Evolutionary conservation across 1,140 invertebrate genomes (phyloP).

Genomic region (Steinernema feltiae): DNA sequence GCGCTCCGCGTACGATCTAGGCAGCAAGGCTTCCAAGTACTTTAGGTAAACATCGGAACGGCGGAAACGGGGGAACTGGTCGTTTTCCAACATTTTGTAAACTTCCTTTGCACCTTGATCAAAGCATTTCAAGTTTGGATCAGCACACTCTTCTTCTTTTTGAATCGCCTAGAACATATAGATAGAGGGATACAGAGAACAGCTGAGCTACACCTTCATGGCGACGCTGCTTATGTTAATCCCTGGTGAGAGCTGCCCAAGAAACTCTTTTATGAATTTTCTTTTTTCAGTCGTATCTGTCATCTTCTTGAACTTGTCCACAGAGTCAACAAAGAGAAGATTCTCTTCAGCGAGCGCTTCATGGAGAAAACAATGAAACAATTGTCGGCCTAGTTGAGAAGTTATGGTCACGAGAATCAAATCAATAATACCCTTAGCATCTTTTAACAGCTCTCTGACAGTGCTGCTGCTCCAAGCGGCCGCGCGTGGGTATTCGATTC

Average conservation of each 20-base stretch:
- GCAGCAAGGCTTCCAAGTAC: constrained; percentile 40
- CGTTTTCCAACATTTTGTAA: constrained; percentile 48
- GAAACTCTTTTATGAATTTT: constrained; percentile 40
- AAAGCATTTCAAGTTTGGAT: constrained; percentile 40
- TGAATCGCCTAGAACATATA: constrained; percentile 38
- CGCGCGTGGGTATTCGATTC: constrained; percentile 54
- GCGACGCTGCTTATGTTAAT: constrained; percentile 48
- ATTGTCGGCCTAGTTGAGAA: constrained; percentile 38
- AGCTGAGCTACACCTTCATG: constrained; percentile 45
- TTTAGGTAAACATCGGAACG: constrained; percentile 50
- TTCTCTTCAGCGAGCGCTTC: constrained; percentile 55
- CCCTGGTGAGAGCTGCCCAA: constrained; percentile 42
- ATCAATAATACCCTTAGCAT: constrained; percentile 42
- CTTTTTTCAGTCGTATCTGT: constrained; percentile 43
- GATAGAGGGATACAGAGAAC: background rate
- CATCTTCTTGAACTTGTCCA: constrained; percentile 54
- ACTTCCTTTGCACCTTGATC: constrained; percentile 54
- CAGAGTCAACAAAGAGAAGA: constrained; percentile 49
- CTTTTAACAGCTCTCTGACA: constrained; percentile 49
- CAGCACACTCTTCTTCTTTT: constrained; percentile 31
- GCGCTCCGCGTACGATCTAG: constrained; percentile 50
- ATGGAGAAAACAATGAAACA: constrained; percentile 54
- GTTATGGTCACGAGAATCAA: background rate
- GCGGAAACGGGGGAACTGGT: constrained; percentile 52
- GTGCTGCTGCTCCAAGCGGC: constrained; percentile 48